Evolutionary conservation across 2,888 invertebrate species (phyloP), one percentile per base, ranked within the genome.

Genomic region (Diplazon laetatorius): DNA sequence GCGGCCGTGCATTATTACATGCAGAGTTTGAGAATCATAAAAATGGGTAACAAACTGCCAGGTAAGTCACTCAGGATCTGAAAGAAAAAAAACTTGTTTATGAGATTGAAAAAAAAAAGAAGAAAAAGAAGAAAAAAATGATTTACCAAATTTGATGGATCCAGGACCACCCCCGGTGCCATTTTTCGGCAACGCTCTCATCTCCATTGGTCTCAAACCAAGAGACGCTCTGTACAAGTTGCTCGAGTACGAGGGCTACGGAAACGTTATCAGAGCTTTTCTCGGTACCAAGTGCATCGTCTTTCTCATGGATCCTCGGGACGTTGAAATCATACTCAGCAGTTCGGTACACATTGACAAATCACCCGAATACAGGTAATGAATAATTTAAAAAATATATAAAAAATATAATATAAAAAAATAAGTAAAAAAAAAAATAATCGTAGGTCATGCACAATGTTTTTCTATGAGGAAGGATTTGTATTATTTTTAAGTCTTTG

Each of bases 301-400:
- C 6, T 90, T 89, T 60, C 25, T 91, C 0, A 14, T 77, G 8
- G 88, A 91, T 70, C 91, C 91, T 0, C 75, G 82, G 1, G 91
- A 91, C 60, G 73, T 90, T 1, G 91, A 91, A 82, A 60, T 89
- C 9, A 89, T 91, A 66, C 85, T 91, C 0, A 82, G 89, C 25
- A 91, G 91, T 73, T 66, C 82, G 4, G 86, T 89, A 9, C 89
- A 91, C 65, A 87, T 91, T 4, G 87, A 91, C 62, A 91, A 91
- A 83, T 85, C 91, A 1, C 48, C 83, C 0, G 91, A 91, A 42
- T 91, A 91, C 79, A 85, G 84, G 91, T 89, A 80, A 16, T n/a
- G 39, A n/a, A 39, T 42, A 62, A 18, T 5, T 12, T 14, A 18
- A 18, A 9, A 35, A 22, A 14, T 42, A 1, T n/a, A n/a, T n/a